Evolutionary conservation across 2,888 invertebrate species (phyloP), one percentile per base, ranked within the genome.

Genomic region (Tetanocera ferruginea): DNA sequence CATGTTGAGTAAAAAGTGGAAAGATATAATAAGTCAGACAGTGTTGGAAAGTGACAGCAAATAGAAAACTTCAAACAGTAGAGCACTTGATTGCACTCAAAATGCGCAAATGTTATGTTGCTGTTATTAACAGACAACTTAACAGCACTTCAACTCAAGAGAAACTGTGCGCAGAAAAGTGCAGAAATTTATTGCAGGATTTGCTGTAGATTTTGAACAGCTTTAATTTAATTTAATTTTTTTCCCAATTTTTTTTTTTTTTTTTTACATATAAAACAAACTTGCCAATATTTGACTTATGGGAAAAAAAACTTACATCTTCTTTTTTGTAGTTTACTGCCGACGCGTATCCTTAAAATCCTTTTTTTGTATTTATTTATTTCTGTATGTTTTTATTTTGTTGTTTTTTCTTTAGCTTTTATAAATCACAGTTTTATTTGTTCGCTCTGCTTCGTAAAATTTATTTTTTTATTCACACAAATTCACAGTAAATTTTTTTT

Each of bases 401-500:
- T 60, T 60, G 9, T 60, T 60, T 25, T 60, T 60, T 60, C 14
- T 1, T 57, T 57, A 6, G 9, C 14, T 60, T 28, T 62, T 62
- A 28, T 2, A 31, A 62, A 62, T 62, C 62, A 62, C 62, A 62
- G 62, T 62, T 25, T 31, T 31, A 28, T 62, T 62, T n/a, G 34
- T 64, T 31, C 5, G 17, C 11, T 62, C 31, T 14, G 25, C 31
- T 64, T 62, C 17, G n/a, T n/a, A n/a, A n/a, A n/a, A n/a, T n/a
- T n/a, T n/a, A n/a, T 34, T 64, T 11, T 64, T 34, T 34, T 64
- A 14, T 64, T 64, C 31, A 25, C 25, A 60, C 57, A 64, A 64
- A 34, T 28, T 64, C 31, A 64, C 64, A 64, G 64, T 64, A 28
- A 28, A 64, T 64, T 64, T 62, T 64, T 64, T 64, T 64, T 5